Conservation (phyloP, 1,140 invertebrate genomes). For the Drosophila obscura region DNA sequence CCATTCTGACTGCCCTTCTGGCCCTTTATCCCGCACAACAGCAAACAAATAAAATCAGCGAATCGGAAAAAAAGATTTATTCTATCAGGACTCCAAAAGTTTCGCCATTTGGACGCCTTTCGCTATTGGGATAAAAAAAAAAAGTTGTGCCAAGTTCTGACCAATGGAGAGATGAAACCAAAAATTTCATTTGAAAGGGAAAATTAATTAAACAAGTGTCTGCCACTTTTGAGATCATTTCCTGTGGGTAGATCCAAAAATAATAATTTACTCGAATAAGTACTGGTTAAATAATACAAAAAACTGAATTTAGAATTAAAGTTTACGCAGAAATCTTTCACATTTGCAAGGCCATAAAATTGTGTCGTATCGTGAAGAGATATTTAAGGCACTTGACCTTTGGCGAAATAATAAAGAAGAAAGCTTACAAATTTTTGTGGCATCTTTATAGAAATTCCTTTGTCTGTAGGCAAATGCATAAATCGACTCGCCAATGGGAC, state of each 20-base stretch:
- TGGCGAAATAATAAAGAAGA: constrained; percentile 21
- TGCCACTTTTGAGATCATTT: constrained; percentile 21
- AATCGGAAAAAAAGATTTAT: constrained; percentile 58
- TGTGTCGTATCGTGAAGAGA: not conserved
- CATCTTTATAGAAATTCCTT: constrained; percentile 27
- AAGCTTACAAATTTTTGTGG: not conserved
- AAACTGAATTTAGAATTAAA: too few species aligned
- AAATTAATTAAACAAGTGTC: constrained; percentile 67
- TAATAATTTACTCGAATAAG: too few species aligned
- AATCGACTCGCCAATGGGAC: constrained; percentile 59
- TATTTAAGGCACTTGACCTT: constrained; percentile 20
- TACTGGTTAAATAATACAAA: not conserved
- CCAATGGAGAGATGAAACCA: constrained; percentile 11
- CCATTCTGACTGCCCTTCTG: constrained; percentile 1
- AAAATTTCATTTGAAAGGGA: constrained; percentile 39
- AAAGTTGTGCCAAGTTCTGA: constrained; percentile 1
- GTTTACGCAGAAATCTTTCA: not conserved
- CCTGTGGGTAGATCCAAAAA: not conserved
- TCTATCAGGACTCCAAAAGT: constrained; percentile 46
- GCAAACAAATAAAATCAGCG: constrained; percentile 69
- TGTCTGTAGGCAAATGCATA: constrained; percentile 35
- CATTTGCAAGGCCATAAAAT: constrained; percentile 5
- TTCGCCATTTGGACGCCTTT: constrained; percentile 50
- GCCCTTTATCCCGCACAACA: not conserved
- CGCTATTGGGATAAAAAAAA: constrained; percentile 9